Evolutionary conservation across 2,113 vertebrate genomes (phyloP).

Genomic region (Calyptommatus sinebrachiatus): DNA sequence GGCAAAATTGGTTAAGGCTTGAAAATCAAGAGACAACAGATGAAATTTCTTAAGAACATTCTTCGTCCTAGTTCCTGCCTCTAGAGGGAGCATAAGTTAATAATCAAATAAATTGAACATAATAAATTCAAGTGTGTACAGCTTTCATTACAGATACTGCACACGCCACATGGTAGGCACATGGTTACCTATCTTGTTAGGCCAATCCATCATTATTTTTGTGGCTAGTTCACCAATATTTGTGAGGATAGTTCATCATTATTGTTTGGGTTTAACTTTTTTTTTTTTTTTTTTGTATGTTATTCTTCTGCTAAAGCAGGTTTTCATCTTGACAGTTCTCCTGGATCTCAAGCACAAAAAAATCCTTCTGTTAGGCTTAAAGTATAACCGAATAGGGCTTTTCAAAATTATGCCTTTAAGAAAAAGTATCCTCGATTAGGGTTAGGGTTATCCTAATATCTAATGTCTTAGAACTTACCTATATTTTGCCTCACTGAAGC

Average conservation of each 20-base stretch:
- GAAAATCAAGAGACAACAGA: background rate
- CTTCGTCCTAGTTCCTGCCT: background rate
- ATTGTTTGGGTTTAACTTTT: background rate
- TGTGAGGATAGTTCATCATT: background rate
- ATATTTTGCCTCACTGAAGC: no score
- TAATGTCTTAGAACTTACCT: no score
- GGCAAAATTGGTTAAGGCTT: background rate
- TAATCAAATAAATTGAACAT: background rate
- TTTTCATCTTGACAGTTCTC: background rate
- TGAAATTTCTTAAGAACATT: background rate
- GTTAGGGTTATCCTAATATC: no score
- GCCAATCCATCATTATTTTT: no score
- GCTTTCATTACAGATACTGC: background rate
- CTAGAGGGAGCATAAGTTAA: slow-evolving; percentile 1
- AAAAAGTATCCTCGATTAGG: no score
- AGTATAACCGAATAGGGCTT: no score
- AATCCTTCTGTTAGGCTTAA: no score
- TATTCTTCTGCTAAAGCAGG: background rate
- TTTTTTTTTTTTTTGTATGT: background rate
- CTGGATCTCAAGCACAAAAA: background rate
- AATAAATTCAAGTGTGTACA: background rate
- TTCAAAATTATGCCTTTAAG: no score
- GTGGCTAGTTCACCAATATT: no score
- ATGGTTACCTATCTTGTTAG: no score
- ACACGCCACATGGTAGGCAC: no score